Base-by-base conservation (phyloP, 2,888 invertebrate species). In the Parnassius smintheus region DNA sequence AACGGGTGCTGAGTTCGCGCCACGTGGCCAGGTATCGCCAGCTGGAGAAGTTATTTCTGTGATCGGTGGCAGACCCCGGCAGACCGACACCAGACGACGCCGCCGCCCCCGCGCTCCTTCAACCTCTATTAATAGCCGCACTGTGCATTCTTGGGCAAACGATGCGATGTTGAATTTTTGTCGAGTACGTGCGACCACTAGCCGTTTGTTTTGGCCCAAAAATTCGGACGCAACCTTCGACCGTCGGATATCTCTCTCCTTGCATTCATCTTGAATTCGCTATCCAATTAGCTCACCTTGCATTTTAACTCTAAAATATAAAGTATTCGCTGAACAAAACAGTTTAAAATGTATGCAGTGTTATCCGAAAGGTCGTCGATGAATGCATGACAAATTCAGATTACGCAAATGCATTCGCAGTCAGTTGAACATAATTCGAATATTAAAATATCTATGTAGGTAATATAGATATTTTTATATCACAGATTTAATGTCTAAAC, bases 21-120 rank as follows among this genome's bases (percentile, higher is more conserved):
- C 90, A 91, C 91, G 91, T 91, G 91, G 83, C 80, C 88, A 88
- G 90, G 88, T 88, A 89, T 80, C 75, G 85, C 86, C 89, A 90
- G 88, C 91, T 91, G 91, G 91, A 91, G 83, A 85, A 86, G 88
- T 81, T 91, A 91, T 91, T 91, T 91, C 81, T 80, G 91, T 88
- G 92, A 91, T 88, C 91, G 92, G 91, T 89, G 88, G 92, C 93
- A 92, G 93, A 91, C 92, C 93, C 93, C 89, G 93, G 93, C 91
- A 93, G 93, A 92, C 90, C 92, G 92, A 91, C 89, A 90, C 88
- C 89, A 91, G 91, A 91, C 91, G 87, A 85, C 84, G 87, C 82
- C 84, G 86, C 87, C 90, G 89, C 90, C 90, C 91, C 91, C 94
- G 91, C 86, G 88, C 84, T 85, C 92, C 89, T 85, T 83, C 82